Evolutionary conservation across 2,797 vertebrate species (phyloP).

Genomic region (Periophthalmus magnuspinnatus): DNA sequence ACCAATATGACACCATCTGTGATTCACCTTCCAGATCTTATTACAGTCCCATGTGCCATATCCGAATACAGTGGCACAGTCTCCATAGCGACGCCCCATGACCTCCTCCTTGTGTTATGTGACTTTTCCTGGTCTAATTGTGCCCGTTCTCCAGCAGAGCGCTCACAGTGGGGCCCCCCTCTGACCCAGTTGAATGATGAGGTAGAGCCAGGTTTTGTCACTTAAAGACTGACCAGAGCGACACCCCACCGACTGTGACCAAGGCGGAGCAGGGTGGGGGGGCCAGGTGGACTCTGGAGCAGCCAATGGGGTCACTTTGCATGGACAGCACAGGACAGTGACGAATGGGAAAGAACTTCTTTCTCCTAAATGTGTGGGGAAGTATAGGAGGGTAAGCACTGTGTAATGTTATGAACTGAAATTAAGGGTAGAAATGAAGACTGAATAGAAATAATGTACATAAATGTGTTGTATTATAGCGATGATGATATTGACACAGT

Average conservation of each 20-base stretch:
- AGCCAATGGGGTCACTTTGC: constrained; percentile 57
- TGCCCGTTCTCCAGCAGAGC: constrained; percentile 21
- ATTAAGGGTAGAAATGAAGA: too few species aligned
- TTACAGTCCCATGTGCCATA: neutral
- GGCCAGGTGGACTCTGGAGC: constrained; percentile 42
- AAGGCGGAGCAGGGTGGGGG: constrained; percentile 21
- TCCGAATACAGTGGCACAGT: constrained; percentile 33
- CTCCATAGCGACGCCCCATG: constrained; percentile 52
- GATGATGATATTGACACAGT: too few species aligned
- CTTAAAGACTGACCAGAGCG: constrained; percentile 47
- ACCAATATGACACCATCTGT: too few species aligned
- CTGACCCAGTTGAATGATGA: constrained; percentile 63
- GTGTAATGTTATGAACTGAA: neutral
- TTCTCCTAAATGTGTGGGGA: constrained; percentile 1
- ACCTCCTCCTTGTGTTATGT: constrained; percentile 31
- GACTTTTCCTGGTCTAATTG: constrained; percentile 47
- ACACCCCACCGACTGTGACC: constrained; percentile 42
- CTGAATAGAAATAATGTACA: too few species aligned
- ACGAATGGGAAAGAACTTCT: constrained; percentile 25
- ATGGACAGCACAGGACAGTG: constrained; percentile 28
- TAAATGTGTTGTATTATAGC: too few species aligned
- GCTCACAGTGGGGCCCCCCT: constrained; percentile 37
- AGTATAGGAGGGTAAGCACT: neutral
- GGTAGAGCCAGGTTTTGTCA: constrained; percentile 71
- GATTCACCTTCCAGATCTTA: too few species aligned